Conservation (phyloP, 2,113 vertebrate species). For the Melierax canorus region DNA sequence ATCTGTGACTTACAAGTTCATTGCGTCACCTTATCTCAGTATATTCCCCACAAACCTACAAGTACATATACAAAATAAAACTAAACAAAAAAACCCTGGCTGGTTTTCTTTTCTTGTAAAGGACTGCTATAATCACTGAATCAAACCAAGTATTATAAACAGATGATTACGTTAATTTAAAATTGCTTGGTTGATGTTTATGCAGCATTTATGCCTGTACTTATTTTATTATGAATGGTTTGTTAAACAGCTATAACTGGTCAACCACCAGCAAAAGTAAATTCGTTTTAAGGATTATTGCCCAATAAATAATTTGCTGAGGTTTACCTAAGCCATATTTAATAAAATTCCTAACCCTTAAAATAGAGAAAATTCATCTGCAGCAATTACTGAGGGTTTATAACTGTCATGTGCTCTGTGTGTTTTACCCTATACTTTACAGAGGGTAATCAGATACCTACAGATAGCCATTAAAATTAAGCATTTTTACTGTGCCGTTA, state of each 20-base stretch:
- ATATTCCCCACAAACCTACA: not conserved
- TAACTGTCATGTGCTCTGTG: not conserved
- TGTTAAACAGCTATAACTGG: slow-evolving; percentile 41
- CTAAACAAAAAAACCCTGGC: not conserved
- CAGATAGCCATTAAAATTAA: not conserved
- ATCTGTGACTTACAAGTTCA: not conserved
- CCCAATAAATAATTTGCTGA: slow-evolving; percentile 49
- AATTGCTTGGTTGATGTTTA: slow-evolving; percentile 16
- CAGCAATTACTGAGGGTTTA: not conserved
- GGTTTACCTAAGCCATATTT: not conserved
- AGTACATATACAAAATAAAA: not conserved
- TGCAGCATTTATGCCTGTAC: slow-evolving; percentile 19
- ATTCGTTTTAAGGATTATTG: slow-evolving; percentile 44
- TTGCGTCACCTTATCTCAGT: not conserved
- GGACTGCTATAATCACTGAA: not conserved
- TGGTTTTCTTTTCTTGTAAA: not conserved
- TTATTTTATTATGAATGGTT: slow-evolving; percentile 54
- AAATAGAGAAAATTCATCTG: slow-evolving; percentile 10
- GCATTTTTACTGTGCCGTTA: not conserved
- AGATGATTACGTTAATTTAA: slow-evolving; percentile 17
- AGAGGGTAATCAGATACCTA: not conserved
- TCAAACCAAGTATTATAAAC: slow-evolving; percentile 5
- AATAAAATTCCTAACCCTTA: not conserved
- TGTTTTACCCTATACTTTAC: not conserved
- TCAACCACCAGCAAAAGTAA: slow-evolving; percentile 38